Evolutionary conservation across 2,797 vertebrate species (phyloP).

Genomic region (Acanthurus tractus): DNA sequence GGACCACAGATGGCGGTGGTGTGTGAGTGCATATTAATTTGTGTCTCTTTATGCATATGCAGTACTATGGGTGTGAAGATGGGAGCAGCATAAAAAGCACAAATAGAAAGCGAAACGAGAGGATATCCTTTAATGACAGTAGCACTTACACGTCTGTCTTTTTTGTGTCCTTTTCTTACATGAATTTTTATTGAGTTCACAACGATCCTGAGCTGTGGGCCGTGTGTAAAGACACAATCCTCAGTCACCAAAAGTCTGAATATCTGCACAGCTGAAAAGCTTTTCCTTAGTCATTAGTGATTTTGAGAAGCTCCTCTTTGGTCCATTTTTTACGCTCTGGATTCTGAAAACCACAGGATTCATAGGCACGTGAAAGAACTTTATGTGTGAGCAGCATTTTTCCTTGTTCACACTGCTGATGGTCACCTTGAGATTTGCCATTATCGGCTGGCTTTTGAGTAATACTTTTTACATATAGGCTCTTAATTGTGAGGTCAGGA

Average conservation of each 20-base stretch:
- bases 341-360: constrained; percentile 10
- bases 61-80: constrained; percentile 2
- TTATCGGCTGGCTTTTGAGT: constrained; percentile 24
- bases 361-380: constrained; percentile 19
- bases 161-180: background rate
- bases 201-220: background rate
- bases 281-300: background rate
- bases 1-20: constrained; percentile 55
- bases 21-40: constrained; percentile 44
- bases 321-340: background rate
- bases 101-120: background rate
- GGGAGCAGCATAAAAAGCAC: background rate
- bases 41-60: constrained; percentile 34
- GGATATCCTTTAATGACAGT: constrained; percentile 1
- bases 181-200: background rate
- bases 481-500: background rate
- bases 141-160: background rate
- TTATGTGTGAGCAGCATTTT: background rate
- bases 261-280: background rate
- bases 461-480: too few relatives aligned
- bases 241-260: background rate
- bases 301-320: background rate
- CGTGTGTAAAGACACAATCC: background rate
- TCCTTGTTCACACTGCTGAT: constrained; percentile 12
- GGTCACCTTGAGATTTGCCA: constrained; percentile 28